Evolutionary conservation across 2,797 vertebrate species (phyloP), one percentile per base, ranked within the genome.

Genomic region (Monodelphis domestica): DNA sequence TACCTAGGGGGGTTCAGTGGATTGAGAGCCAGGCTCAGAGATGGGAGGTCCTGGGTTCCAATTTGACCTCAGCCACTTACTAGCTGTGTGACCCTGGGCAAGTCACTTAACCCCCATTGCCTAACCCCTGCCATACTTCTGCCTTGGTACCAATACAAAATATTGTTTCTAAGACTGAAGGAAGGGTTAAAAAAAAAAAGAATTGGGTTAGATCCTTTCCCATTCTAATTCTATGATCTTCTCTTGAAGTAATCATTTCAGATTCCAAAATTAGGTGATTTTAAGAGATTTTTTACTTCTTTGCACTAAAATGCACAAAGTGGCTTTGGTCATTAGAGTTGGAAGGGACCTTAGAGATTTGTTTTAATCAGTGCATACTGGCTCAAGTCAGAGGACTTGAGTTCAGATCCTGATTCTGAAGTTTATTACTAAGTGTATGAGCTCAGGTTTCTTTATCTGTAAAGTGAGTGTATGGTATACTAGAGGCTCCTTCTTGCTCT

Each of bases 171-270:
- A n/a, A n/a, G n/a, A n/a, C n/a, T n/a, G n/a, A n/a, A n/a, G n/a
- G n/a, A n/a, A n/a, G n/a, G n/a, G n/a, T n/a, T n/a, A n/a, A n/a
- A n/a, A n/a, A n/a, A n/a, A n/a, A n/a, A n/a, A 70, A 70, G 57
- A n/a, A 33, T 33, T 63, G 57, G 57, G 63, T 63, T 78, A 38
- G 63, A 7, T 10, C 17, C 38, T 21, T 78, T 78, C 24, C 26
- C 7, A 50, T 38, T 84, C 9, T 50, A 84, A 84, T 78, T 45
- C 70, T 78, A 12, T 78, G 17, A 45, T 84, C 54, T 91, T 87
- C 29, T 89, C 78, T 95, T 87, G 63, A 54, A 59, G 54, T 52
- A 89, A 94, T 51, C 4, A 0, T 95, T 93, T 89, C 45, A 33
- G 30, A 28, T n/a, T 78, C 29, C 88, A 29, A 21, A 54, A 30